Percentiles rank a stretch among this genome's conserved stretches.
Conservation (phyloP, 1,140 invertebrate genomes). For the Adelges cooleyi region DNA sequence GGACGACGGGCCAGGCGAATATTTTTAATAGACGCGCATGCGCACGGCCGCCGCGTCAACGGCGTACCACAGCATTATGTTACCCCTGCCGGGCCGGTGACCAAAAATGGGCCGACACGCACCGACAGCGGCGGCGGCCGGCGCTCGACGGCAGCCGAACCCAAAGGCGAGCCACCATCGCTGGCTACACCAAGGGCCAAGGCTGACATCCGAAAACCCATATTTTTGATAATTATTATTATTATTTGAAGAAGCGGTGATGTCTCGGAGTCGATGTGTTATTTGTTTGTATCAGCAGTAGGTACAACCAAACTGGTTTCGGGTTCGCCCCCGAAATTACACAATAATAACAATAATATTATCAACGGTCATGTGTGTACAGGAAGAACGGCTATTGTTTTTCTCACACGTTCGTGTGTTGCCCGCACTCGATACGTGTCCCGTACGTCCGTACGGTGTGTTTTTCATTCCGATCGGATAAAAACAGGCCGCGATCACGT, state of each 20-base stretch:
- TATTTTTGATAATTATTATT: too few species aligned
- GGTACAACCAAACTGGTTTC: too few species aligned
- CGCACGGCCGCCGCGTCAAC: background rate
- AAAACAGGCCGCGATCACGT: background rate
- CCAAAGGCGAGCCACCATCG: background rate
- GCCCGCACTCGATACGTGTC: background rate
- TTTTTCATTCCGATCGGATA: background rate
- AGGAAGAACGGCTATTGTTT: too few species aligned
- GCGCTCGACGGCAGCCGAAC: background rate
- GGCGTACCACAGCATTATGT: constrained; percentile 16
- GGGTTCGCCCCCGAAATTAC: too few species aligned
- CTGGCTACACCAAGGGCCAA: too few species aligned
- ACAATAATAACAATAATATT: too few species aligned
- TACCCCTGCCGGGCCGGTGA: constrained; percentile 20
- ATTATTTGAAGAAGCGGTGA: too few species aligned
- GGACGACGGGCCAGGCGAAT: background rate
- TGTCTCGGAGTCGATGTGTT: too few species aligned
- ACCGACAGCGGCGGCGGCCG: background rate
- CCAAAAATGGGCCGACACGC: constrained; percentile 26
- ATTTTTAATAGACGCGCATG: constrained; percentile 23
- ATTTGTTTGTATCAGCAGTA: too few species aligned
- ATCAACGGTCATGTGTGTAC: too few species aligned
- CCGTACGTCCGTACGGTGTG: background rate
- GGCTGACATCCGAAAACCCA: too few species aligned
- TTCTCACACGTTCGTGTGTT: too few species aligned